Conservation (phyloP, 2,113 vertebrate genomes). For the Equus quagga region DNA sequence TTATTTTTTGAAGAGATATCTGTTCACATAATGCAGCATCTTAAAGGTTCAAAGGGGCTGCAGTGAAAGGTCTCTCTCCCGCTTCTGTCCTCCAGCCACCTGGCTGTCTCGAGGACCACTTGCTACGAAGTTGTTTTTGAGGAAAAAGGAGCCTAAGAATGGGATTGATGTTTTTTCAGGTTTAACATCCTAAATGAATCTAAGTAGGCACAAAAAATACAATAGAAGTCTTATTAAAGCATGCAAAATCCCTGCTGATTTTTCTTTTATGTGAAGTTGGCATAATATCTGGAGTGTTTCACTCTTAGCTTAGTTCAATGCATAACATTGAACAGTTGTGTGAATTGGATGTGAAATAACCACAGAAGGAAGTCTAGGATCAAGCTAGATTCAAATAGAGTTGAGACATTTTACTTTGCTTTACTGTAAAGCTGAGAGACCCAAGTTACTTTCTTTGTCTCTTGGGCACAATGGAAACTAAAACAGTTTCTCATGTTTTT, state of each 20-base stretch:
- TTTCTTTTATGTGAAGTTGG: background rate
- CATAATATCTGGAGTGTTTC: background rate
- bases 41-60: background rate
- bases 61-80: background rate
- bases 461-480: background rate
- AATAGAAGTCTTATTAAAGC: background rate
- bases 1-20: background rate
- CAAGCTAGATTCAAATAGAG: background rate
- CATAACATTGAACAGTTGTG: background rate
- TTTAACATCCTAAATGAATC: background rate
- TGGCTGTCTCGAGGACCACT: background rate
- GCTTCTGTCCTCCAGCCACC: background rate
- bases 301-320: background rate
- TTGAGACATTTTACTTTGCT: background rate
- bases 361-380: background rate
- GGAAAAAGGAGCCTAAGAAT: background rate
- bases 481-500: constrained; percentile 22
- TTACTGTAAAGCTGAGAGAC: background rate
- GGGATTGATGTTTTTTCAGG: background rate
- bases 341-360: background rate
- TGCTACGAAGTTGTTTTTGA: background rate
- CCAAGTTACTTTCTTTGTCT: background rate
- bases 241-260: background rate
- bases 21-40: background rate
- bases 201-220: background rate